A percentile compares a stretch with the other conserved stretches of the same genome.
phyloP scores from a whole-genome alignment of 2,113 vertebrate genomes.

The Murina feae region DNA sequence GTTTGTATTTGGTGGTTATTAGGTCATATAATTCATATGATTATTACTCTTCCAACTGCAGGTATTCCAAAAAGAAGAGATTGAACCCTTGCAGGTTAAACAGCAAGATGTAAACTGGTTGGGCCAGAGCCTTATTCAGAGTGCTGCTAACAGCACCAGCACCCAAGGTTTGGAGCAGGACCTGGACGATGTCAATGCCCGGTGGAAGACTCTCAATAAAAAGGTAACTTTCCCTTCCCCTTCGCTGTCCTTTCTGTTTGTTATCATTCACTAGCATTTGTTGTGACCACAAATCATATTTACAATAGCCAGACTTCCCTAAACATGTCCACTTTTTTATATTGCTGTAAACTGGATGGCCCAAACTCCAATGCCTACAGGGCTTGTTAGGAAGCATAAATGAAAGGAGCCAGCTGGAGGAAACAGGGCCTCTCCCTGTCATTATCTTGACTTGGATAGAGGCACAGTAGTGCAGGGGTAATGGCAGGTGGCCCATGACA shows the following conservation, averaged over 20 bases:
- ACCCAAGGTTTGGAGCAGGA: constrained; percentile 90
- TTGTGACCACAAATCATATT: neutral
- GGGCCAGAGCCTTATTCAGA: constrained; percentile 95
- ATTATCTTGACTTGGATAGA: neutral
- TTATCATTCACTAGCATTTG: neutral
- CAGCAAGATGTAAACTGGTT: constrained; percentile 93
- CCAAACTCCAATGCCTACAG: neutral
- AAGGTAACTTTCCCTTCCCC: constrained; percentile 83
- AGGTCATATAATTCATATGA: constrained; percentile 1
- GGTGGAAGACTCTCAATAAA: constrained; percentile 97
- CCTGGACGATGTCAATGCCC: constrained; percentile 88
- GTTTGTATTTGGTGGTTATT: neutral
- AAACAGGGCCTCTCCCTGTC: neutral
- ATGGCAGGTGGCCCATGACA: neutral
- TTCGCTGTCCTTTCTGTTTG: neutral
- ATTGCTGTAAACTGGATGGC: neutral
- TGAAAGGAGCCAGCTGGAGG: neutral
- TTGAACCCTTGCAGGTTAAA: constrained; percentile 91
- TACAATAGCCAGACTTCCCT: neutral
- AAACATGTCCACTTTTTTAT: neutral
- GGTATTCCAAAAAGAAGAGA: constrained; percentile 96
- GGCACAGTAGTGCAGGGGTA: neutral
- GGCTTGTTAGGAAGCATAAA: neutral
- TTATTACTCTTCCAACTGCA: constrained; percentile 72
- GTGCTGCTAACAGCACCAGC: constrained; percentile 88